Evolutionary conservation across 2,888 invertebrate species (phyloP).

Genomic region (Leptogaster cylindrica): DNA sequence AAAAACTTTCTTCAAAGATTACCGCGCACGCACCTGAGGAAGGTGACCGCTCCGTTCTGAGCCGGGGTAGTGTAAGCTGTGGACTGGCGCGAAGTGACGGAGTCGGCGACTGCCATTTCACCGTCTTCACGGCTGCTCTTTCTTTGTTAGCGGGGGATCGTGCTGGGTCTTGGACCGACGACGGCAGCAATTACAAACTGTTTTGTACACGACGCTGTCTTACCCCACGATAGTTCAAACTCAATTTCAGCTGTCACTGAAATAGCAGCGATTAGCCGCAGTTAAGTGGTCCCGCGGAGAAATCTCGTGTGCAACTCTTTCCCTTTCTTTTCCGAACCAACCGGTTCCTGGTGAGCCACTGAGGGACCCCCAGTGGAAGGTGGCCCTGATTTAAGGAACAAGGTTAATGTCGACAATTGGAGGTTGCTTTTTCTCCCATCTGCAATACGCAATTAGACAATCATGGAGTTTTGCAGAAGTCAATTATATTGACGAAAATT

Average conservation of each 20-base stretch:
- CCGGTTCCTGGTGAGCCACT: too few species aligned
- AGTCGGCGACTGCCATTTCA: constrained; percentile 43
- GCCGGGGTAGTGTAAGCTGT: constrained; percentile 21
- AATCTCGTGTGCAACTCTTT: constrained; percentile 20
- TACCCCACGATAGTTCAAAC: constrained; percentile 14
- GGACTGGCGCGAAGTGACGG: constrained; percentile 35
- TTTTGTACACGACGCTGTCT: constrained; percentile 32
- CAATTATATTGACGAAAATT: too few species aligned
- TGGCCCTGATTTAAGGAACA: constrained; percentile 22
- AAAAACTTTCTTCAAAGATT: constrained; percentile 17
- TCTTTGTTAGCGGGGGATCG: constrained; percentile 11
- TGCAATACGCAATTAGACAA: background rate
- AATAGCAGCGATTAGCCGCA: constrained; percentile 23
- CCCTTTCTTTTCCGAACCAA: constrained; percentile 26
- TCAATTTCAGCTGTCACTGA: constrained; percentile 37
- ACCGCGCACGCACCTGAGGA: background rate
- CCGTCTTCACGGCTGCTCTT: constrained; percentile 40
- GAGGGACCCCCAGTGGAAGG: too few species aligned
- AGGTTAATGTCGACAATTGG: constrained; percentile 11
- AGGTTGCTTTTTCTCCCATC: background rate
- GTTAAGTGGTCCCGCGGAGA: constrained; percentile 14
- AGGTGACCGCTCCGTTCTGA: background rate
- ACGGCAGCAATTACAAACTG: constrained; percentile 11
- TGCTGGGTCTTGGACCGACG: background rate
- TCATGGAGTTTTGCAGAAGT: too few species aligned